Conservation (phyloP, 2,888 invertebrate species). For the Lycophotia porphyrea region DNA sequence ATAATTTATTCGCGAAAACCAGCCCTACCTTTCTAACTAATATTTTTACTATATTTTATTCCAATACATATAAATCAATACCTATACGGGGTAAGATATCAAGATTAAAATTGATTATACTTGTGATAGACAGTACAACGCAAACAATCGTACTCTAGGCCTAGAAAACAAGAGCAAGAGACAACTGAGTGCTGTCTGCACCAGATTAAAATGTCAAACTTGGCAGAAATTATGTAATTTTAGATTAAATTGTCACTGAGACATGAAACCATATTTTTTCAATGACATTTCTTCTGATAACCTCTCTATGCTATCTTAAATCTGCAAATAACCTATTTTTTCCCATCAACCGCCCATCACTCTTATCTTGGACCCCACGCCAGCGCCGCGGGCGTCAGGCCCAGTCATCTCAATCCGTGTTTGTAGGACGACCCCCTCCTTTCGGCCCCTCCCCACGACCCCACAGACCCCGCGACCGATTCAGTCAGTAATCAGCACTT, state of each 20-base stretch:
- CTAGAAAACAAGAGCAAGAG: too few species aligned
- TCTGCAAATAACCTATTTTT: slow-evolving; percentile 7
- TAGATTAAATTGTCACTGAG: not conserved
- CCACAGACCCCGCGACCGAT: slow-evolving; percentile 60
- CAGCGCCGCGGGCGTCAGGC: slow-evolving; percentile 77
- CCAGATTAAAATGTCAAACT: not conserved
- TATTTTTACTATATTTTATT: not conserved
- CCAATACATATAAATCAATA: not conserved
- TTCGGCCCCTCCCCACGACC: slow-evolving; percentile 34
- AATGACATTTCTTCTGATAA: not conserved
- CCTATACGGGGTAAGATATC: not conserved
- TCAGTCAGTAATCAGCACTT: slow-evolving; percentile 77
- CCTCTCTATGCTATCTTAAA: not conserved
- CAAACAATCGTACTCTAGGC: not conserved
- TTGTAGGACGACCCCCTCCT: slow-evolving; percentile 74
- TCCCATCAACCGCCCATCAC: slow-evolving; percentile 21
- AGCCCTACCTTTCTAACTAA: not conserved
- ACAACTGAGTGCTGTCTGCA: not conserved
- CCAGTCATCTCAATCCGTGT: slow-evolving; percentile 82
- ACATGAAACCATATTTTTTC: not conserved
- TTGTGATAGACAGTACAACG: not conserved
- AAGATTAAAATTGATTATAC: not conserved
- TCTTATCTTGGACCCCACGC: slow-evolving; percentile 60
- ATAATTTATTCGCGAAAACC: not conserved
- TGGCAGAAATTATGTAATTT: not conserved